Evolutionary conservation across 2,797 vertebrate genomes (phyloP).

Genomic region (Pterois miles): DNA sequence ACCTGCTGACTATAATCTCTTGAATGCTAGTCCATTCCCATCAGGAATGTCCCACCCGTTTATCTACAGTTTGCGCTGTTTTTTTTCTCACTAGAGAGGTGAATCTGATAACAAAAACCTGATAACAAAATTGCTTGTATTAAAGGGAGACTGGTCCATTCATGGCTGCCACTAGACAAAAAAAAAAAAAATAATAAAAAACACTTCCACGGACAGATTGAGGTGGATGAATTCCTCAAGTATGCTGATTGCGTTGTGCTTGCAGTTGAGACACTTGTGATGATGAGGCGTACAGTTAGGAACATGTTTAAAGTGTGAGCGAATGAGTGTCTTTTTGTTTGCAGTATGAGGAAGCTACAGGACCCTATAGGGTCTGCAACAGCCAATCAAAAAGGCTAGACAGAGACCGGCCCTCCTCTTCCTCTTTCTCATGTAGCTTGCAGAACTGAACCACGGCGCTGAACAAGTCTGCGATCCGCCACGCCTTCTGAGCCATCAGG

Average conservation of each 20-base stretch:
- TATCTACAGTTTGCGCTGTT: slow-evolving; percentile 43
- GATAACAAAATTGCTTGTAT: no score
- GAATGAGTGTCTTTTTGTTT: slow-evolving; percentile 32
- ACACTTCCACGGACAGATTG: slow-evolving; percentile 17
- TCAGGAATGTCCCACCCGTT: slow-evolving; percentile 51
- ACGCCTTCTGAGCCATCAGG: slow-evolving; percentile 90
- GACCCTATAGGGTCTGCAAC: slow-evolving; percentile 86
- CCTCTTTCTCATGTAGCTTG: slow-evolving; percentile 83
- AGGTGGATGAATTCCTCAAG: slow-evolving; percentile 38
- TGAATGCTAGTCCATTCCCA: slow-evolving; percentile 56
- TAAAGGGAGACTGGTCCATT: slow-evolving; percentile 75
- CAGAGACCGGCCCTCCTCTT: slow-evolving; percentile 71
- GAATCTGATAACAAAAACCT: slow-evolving; percentile 58
- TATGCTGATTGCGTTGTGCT: slow-evolving; percentile 29
- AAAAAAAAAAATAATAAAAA: not conserved
- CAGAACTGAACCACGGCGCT: slow-evolving; percentile 91
- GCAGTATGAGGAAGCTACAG: not conserved
- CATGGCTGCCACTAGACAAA: slow-evolving; percentile 22
- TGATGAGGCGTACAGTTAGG: slow-evolving; percentile 30
- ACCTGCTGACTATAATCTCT: slow-evolving; percentile 69
- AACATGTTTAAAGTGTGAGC: slow-evolving; percentile 20
- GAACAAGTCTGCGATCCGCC: slow-evolving; percentile 94
- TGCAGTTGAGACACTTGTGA: slow-evolving; percentile 43
- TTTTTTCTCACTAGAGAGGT: slow-evolving; percentile 31
- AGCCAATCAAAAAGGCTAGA: slow-evolving; percentile 97